Evolutionary conservation across 2,888 invertebrate genomes (phyloP).

Genomic region (Microchrysa polita): DNA sequence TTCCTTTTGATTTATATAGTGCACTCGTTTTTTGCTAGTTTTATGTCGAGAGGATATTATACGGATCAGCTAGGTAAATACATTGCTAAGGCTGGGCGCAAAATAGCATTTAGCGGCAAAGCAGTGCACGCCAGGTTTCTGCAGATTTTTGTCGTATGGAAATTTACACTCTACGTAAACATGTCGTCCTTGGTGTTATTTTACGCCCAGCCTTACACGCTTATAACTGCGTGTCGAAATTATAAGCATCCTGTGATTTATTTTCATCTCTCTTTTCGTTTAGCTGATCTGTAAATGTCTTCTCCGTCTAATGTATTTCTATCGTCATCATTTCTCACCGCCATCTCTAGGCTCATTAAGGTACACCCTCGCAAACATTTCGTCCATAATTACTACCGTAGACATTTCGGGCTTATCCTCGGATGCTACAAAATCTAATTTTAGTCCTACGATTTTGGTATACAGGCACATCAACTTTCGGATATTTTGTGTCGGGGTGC

Average conservation of each 20-base stretch:
- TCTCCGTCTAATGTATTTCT: not conserved
- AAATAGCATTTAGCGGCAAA: no score
- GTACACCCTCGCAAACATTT: slow-evolving; percentile 36
- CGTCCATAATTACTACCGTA: slow-evolving; percentile 50
- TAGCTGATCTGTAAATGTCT: not conserved
- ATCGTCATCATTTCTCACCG: not conserved
- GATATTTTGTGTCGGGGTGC: slow-evolving; percentile 65
- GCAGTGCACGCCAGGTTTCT: no score
- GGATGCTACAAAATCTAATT: slow-evolving; percentile 51
- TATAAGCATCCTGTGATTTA: no score
- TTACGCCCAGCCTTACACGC: no score
- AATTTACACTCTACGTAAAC: no score
- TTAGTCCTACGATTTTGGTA: slow-evolving; percentile 64
- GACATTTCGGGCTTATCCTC: slow-evolving; percentile 35
- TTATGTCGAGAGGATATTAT: not conserved
- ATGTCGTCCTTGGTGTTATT: no score
- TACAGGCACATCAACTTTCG: slow-evolving; percentile 65
- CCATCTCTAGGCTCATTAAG: slow-evolving; percentile 7
- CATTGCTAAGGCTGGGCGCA: no score
- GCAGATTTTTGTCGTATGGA: no score
- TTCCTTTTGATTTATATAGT: not conserved
- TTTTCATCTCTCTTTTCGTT: no score
- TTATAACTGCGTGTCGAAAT: no score
- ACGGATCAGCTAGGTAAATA: not conserved
- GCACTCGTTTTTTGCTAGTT: not conserved